These are phyloP conservation scores for Triplophysa tibetana DNA, from an alignment of 2,113 vertebrate genomes.

Conservation along the genomic window DNA sequence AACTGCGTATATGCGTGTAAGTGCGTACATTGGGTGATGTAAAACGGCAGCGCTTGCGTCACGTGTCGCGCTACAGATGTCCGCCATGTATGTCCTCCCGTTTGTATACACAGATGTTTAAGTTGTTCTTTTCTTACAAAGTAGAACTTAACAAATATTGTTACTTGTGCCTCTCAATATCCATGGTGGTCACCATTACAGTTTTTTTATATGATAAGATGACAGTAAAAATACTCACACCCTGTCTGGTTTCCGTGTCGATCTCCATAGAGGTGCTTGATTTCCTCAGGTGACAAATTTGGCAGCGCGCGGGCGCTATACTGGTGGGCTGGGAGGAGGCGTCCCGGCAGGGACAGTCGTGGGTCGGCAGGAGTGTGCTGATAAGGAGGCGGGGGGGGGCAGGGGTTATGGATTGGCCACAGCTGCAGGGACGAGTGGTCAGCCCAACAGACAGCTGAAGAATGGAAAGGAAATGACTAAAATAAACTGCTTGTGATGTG, in stretches of 20 bases:
- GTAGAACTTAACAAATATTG: too few species aligned
- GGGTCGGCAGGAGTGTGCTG: constrained; percentile 23
- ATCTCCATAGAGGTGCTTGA: neutral
- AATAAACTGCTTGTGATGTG: constrained; percentile 65
- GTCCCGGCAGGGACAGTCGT: constrained; percentile 8
- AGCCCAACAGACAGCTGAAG: constrained; percentile 62
- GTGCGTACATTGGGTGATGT: constrained; percentile 6
- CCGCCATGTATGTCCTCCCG: constrained; percentile 45
- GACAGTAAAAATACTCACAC: neutral
- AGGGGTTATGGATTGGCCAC: constrained; percentile 65
- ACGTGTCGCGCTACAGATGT: neutral
- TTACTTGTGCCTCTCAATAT: too few species aligned
- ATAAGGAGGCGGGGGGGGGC: constrained; percentile 34
- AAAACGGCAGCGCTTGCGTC: neutral
- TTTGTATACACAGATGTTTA: constrained; percentile 72
- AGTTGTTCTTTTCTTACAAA: too few species aligned
- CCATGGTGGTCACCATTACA: too few species aligned
- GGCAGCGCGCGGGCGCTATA: neutral
- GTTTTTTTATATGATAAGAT: neutral
- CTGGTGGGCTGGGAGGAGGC: neutral
- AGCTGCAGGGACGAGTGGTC: constrained; percentile 62
- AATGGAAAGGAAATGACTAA: constrained; percentile 65
- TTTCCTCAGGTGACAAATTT: constrained; percentile 23
- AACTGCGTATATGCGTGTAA: constrained; percentile 21
- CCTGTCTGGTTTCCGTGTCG: too few species aligned